Evolutionary conservation across 2,888 invertebrate genomes (phyloP).

Genomic region (Macrosiphum euphorbiae): DNA sequence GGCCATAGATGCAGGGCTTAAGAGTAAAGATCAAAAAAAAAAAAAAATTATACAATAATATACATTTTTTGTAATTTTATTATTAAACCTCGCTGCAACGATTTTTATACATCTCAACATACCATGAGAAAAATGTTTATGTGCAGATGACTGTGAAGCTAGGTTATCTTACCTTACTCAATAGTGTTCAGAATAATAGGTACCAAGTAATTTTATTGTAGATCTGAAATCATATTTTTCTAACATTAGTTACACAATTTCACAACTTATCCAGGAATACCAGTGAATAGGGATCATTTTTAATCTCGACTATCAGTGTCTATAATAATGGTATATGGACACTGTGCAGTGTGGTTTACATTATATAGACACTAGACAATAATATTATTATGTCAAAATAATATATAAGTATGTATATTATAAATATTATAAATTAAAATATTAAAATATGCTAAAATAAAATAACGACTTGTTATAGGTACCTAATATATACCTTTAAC

Average conservation of each 20-base stretch:
- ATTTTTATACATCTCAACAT: neutral
- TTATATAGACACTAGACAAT: no score
- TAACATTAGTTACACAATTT: neutral
- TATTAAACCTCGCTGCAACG: neutral
- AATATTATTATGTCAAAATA: neutral
- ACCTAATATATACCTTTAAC: neutral
- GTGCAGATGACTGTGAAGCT: neutral
- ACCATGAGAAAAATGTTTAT: neutral
- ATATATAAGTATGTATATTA: no score
- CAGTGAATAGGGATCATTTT: neutral
- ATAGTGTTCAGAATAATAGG: neutral
- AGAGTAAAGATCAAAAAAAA: no score
- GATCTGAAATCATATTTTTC: neutral
- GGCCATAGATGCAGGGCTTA: no score
- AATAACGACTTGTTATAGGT: neutral
- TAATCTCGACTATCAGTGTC: neutral
- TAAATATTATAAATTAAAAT: no score
- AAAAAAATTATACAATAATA: neutral
- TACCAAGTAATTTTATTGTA: neutral
- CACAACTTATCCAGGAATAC: neutral
- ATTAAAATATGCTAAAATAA: neutral
- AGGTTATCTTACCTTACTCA: neutral
- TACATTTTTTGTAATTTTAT: neutral
- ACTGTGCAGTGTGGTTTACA: no score
- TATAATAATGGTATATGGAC: neutral